Evolutionary conservation across 2,888 invertebrate species (phyloP), one percentile per base, ranked within the genome.

Genomic region (Plebejus anna): DNA sequence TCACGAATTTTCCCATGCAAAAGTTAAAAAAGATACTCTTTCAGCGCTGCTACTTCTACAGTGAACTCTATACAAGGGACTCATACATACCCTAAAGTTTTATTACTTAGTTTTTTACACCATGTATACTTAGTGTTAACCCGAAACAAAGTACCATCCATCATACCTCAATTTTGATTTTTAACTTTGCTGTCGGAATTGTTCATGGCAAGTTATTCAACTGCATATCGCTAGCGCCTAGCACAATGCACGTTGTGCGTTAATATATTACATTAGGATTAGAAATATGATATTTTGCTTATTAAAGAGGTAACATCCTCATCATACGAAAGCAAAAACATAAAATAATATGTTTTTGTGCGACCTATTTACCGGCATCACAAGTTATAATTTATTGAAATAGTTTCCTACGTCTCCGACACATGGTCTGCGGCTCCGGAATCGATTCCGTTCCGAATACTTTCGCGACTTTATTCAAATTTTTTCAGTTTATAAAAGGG

Each of bases 391-490:
- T 86, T 88, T 89, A 88, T 86, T 80, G 84, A 81, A 80, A 86
- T 86, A 86, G 86, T 87, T 86, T 81, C 80, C 81, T 81, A 81
- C 81, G 78, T 80, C 85, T 86, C 81, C 86, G 88, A 88, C 88
- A 83, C 81, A 82, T 79, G 82, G 81, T 80, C 75, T 81, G 81
- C 82, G 82, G 61, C 28, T 61, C 28, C 11, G 28, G 11, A 61
- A 22, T 61, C 61, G 11, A 61, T 61, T 22, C 82, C 82, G 84
- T 80, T 82, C 79, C 82, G 80, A 82, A 82, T 81, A 82, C 80
- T 83, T 76, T 76, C 80, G 80, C 77, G 79, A 77, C 78, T 77
- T 55, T 80, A 77, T 71, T 79, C 80, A 77, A 59, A 76, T 76
- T 78, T 78, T 75, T 77, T 78, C 78, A 79, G 79, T 80, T 82